Evolutionary conservation across 35 echinoderm and acorn worm genomes (phyloP).

Genomic region (Apostichopus parvimensis): DNA sequence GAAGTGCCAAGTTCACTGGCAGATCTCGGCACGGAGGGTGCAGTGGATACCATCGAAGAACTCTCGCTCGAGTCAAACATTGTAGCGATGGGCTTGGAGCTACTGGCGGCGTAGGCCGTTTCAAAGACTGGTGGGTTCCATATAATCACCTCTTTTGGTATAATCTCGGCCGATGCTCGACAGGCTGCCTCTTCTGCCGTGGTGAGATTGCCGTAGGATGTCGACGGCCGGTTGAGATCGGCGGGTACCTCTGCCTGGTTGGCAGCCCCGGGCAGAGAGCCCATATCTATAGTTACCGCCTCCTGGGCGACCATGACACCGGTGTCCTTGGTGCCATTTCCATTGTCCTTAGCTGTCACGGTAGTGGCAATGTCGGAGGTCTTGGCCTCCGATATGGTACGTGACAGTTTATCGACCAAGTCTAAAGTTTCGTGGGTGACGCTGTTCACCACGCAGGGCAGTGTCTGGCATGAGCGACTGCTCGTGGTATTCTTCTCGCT

Average conservation of each 20-base stretch:
- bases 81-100: slow-evolving; percentile 46
- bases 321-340: slow-evolving; percentile 50
- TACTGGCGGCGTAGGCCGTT: slow-evolving; percentile 27
- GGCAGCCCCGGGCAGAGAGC: slow-evolving; percentile 44
- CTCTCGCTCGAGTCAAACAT: slow-evolving; percentile 81
- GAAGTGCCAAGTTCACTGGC: slow-evolving; percentile 85
- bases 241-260: slow-evolving; percentile 32
- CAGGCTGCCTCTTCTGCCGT: slow-evolving; percentile 6
- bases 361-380: not conserved
- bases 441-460: slow-evolving; percentile 74
- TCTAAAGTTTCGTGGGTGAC: slow-evolving; percentile 75
- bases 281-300: slow-evolving; percentile 58
- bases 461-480: slow-evolving; percentile 78
- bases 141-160: slow-evolving; percentile 81
- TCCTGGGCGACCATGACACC: slow-evolving; percentile 44
- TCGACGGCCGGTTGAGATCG: slow-evolving; percentile 62
- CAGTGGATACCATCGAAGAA: slow-evolving; percentile 77
- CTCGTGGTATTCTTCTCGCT: slow-evolving; percentile 40
- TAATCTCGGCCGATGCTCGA: slow-evolving; percentile 55
- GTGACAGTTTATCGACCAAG: slow-evolving; percentile 61
- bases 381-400: slow-evolving; percentile 42
- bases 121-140: slow-evolving; percentile 66
- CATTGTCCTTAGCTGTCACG: slow-evolving; percentile 48
- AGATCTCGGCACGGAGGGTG: slow-evolving; percentile 81
- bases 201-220: slow-evolving; percentile 58